Conservation (phyloP, 2,797 vertebrate species). For the Aphelocoma californica region DNA sequence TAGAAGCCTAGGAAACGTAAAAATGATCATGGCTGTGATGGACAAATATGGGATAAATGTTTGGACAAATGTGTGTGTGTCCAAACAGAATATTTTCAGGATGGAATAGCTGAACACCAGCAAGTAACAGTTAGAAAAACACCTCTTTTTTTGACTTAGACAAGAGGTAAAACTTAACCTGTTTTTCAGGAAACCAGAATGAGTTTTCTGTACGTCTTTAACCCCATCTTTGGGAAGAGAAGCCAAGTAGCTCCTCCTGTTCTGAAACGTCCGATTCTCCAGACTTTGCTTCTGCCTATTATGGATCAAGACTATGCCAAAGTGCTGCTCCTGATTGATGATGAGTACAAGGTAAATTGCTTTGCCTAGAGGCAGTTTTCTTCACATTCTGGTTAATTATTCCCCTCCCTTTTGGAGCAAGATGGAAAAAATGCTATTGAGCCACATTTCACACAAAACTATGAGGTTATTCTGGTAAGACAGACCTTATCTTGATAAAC, state of each 20-base stretch:
- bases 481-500: not conserved
- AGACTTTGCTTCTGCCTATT: constrained; percentile 90
- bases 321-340: constrained; percentile 90
- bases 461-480: not conserved
- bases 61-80: not conserved
- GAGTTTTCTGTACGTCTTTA: constrained; percentile 91
- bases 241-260: constrained; percentile 88
- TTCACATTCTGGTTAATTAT: not conserved
- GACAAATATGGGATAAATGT: not conserved
- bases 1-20: not conserved
- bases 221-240: constrained; percentile 95
- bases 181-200: constrained; percentile 83
- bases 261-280: constrained; percentile 87
- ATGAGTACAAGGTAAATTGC: constrained; percentile 88
- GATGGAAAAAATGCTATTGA: not conserved
- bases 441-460: not conserved
- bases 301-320: constrained; percentile 98
- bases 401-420: not conserved
- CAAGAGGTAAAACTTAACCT: not conserved
- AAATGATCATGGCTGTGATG: accelerated
- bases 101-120: not conserved
- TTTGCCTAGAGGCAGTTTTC: not conserved
- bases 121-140: not conserved
- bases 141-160: not conserved
- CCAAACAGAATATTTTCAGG: not conserved